Base-by-base conservation (phyloP, 2,888 invertebrate genomes). In the Zaprionus lineosus region DNA sequence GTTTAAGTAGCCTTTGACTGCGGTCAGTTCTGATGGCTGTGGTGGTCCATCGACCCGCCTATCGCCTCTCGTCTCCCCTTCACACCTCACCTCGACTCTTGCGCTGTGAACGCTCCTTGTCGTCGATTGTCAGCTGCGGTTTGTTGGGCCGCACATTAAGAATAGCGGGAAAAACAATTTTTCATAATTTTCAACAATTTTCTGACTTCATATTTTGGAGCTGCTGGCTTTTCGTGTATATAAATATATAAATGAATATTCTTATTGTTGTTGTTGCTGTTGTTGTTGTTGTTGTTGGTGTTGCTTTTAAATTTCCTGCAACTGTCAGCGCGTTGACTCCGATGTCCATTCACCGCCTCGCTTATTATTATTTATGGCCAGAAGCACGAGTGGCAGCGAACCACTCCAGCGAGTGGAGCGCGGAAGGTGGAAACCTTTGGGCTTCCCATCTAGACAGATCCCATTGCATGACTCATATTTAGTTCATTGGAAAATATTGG, bases 1-100 rank as follows among this genome's bases (percentile, higher is more conserved):
- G 47, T 69, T 83, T 79, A 69, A 74, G 66, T 61, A 69, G 74
- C 64, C 60, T 65, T 64, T 68, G 60, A 61, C 57, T 68, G 77
- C 60, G 81, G 77, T 77, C 81, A 74, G 15, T 33, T 50, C 50
- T 52, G 26, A 33, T 50, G 16, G 28, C 52, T 53, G n/a, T n/a
- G n/a, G n/a, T n/a, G n/a, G n/a, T n/a, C n/a, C n/a, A n/a, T n/a
- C n/a, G n/a, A 52, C 53, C 40, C 21, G 33, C 34, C 48, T 61
- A 51, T 41, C 48, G 57, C 69, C 64, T 66, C 60, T 40, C 65
- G 50, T 63, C 41, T 39, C 33, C n/a, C n/a, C n/a, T n/a, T n/a
- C n/a, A n/a, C n/a, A n/a, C n/a, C n/a, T n/a, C n/a, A n/a, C n/a
- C n/a, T 43, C 15, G 14, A 26, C 55, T 21, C 21, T 68, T 68